These are phyloP conservation scores for Rostratula benghalensis DNA, from an alignment of 2,113 vertebrate genomes.

Conservation along the genomic window DNA sequence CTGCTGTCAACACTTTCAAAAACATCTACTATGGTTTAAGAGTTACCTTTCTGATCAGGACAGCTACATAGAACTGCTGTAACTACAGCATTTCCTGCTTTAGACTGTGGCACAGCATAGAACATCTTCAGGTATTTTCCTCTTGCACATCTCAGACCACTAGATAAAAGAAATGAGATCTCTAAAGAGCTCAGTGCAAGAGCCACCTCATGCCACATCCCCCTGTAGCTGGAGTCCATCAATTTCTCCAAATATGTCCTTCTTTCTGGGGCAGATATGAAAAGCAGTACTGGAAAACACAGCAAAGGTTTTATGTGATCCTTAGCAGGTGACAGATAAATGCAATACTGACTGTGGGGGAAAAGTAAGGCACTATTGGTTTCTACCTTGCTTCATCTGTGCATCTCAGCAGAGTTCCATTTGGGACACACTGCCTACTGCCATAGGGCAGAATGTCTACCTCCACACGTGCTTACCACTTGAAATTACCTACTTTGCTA, in stretches of 20 bases:
- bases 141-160: not conserved
- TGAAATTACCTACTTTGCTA: not conserved
- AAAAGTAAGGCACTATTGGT: not conserved
- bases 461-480: accelerated
- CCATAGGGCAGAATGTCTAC: not conserved
- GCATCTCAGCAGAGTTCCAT: not conserved
- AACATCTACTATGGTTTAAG: not conserved
- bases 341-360: not conserved
- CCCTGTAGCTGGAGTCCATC: not conserved
- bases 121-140: not conserved
- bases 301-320: not conserved
- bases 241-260: not conserved
- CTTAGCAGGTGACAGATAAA: not conserved
- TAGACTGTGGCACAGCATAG: not conserved
- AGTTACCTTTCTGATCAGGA: not conserved
- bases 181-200: not conserved
- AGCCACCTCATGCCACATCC: not conserved
- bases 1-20: not conserved
- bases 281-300: not conserved
- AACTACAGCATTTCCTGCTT: not conserved
- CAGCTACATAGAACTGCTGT: not conserved
- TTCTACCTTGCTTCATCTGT: not conserved
- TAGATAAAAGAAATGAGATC: not conserved
- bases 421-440: not conserved
- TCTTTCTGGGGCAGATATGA: not conserved